phyloP scores from a whole-genome alignment of 2,888 invertebrate species.

The Eucera pruinosa region DNA sequence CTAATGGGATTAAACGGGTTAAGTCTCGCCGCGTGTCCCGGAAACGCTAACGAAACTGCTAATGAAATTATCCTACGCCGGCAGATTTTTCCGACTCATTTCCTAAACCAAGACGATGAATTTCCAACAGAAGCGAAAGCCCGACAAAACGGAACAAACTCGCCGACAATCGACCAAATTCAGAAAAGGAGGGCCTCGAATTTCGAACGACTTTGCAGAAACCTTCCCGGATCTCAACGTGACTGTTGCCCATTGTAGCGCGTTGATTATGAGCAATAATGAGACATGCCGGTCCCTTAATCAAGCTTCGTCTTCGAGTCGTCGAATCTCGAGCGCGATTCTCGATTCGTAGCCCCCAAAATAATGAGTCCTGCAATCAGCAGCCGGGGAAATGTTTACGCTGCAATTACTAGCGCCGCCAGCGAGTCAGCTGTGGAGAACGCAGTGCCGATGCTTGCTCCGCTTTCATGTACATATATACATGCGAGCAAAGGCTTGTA shows the following conservation, averaged over 20 bases:
- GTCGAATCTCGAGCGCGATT: conserved; percentile 75
- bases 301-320: conserved; percentile 68
- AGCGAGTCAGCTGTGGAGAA: conserved; percentile 41
- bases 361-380: conserved; percentile 83
- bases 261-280: conserved; percentile 82
- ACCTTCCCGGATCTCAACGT: conserved; percentile 32
- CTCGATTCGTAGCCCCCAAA: conserved; percentile 75
- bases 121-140: neutral
- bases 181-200: neutral
- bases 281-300: conserved; percentile 72
- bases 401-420: conserved; percentile 76
- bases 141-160: neutral
- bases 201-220: conserved; percentile 43
- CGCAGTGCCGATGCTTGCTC: conserved; percentile 25
- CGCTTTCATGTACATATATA: conserved; percentile 9
- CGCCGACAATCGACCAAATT: neutral
- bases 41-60: conserved; percentile 25
- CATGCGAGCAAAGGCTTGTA: neutral
- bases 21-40: conserved; percentile 13
- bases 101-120: conserved; percentile 6
- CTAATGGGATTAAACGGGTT: conserved; percentile 33
- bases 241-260: conserved; percentile 70
- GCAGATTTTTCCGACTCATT: conserved; percentile 1
- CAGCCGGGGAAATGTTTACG: conserved; percentile 79
- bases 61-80: conserved; percentile 16